Base-by-base conservation (phyloP, 2,113 vertebrate species). In the mouse (Mus musculus) region DNA sequence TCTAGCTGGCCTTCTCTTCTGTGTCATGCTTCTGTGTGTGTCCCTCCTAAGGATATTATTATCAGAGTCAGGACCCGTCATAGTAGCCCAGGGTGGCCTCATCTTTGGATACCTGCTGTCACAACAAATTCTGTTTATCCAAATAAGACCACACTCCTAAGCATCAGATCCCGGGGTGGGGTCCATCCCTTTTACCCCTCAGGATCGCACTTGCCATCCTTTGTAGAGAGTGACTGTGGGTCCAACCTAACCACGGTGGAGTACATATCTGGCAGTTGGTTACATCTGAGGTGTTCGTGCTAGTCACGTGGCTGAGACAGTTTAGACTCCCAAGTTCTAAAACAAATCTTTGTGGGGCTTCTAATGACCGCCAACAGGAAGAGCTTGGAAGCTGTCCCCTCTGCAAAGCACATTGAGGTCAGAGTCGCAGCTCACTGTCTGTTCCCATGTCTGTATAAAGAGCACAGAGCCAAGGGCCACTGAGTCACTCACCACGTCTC, bases 241-340 rank as follows among this genome's bases (percentile, higher is more conserved):
- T 5, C 78, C 3, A 20, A 11, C 39, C 33, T 52, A 9, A 5
- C 22, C 33, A 28, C 42, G 24, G 26, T 20, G n/a, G 19, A 52
- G 24, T 19, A 0, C 19, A 5, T 30, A 39, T 5, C 5, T 30
- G 28, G 33, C 6, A 1, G 11, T 3, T 3, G 1, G 19, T 20
- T 17, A 75, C 8, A 42, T 42, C 13, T 63, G 59, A 65, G n/a
- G n/a, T 65, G n/a, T 46, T 85, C n/a, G 0, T 63, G 39, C 59
- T 63, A 10, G 24, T 2, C 78, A 39, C 39, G 20, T 28, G 61
- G 46, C 69, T 9, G 0, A n/a, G 75, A 11, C 49, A 20, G 28
- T 9, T 7, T 28, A 91, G 49, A 24, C n/a, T 69, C 56, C 19
- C 17, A 24, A 63, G 33, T 52, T 73, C 80, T 16, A 16, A 61